phyloP scores from a whole-genome alignment of 92 coral and sea anemone species.

The Paragorgia papillata region DNA sequence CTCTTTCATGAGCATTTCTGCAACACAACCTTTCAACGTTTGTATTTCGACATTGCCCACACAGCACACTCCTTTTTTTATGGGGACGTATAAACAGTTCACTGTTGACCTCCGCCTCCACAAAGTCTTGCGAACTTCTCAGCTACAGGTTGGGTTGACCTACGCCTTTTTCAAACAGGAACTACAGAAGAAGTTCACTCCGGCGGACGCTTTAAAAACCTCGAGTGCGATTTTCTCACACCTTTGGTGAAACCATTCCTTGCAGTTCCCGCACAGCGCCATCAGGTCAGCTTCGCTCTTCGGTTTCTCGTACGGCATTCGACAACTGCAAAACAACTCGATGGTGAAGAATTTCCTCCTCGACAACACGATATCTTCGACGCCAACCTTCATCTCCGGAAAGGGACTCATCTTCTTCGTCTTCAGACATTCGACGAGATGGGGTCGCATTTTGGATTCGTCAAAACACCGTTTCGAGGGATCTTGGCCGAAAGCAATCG shows the following conservation, averaged over 20 bases:
- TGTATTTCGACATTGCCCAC: no score
- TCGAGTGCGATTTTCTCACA: slow-evolving; percentile 35
- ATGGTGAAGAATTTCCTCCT: slow-evolving; percentile 39
- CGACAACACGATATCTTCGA: slow-evolving; percentile 18
- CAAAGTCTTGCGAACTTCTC: no score
- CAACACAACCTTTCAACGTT: no score
- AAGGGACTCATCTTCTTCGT: slow-evolving; percentile 33
- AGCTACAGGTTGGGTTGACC: neutral
- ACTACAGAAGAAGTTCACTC: slow-evolving; percentile 6
- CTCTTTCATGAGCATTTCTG: no score
- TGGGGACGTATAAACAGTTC: no score
- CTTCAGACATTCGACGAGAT: slow-evolving; percentile 42
- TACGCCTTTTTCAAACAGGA: slow-evolving; percentile 2
- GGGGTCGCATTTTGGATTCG: slow-evolving; percentile 37
- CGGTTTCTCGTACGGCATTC: slow-evolving; percentile 53
- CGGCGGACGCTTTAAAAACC: slow-evolving; percentile 9
- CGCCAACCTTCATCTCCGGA: slow-evolving; percentile 27
- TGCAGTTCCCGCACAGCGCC: slow-evolving; percentile 42
- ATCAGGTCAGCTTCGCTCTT: slow-evolving; percentile 41
- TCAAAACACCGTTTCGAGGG: slow-evolving; percentile 33
- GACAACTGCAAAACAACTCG: slow-evolving; percentile 54
- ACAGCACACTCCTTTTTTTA: no score
- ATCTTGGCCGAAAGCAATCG: slow-evolving; percentile 36
- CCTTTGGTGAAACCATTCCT: slow-evolving; percentile 41
- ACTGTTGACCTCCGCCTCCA: no score